A percentile compares a stretch with the other conserved stretches of the same genome.
Conservation (phyloP, 2,888 invertebrate species). For the Ligdia adustata region DNA sequence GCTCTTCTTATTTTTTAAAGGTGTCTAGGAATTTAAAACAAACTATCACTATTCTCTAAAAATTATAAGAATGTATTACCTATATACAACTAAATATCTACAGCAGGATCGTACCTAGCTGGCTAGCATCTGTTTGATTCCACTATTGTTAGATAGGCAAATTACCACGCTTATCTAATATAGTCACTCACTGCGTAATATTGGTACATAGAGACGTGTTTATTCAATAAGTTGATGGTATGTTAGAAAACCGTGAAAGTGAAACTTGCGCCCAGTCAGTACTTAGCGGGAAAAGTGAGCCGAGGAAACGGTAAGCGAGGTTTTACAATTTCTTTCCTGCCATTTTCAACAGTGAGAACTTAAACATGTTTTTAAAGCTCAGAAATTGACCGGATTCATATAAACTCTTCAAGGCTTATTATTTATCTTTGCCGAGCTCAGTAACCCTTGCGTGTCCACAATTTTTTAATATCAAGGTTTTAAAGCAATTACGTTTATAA, state of each 20-base stretch:
- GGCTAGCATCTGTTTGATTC: too few species aligned
- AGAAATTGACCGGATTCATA: not conserved
- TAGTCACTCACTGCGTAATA: not conserved
- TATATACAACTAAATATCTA: too few species aligned
- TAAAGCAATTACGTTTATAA: slow-evolving; percentile 1
- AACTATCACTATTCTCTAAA: too few species aligned
- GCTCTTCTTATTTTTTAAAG: too few species aligned
- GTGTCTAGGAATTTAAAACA: too few species aligned
- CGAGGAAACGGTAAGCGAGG: slow-evolving; percentile 49
- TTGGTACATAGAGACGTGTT: slow-evolving; percentile 8
- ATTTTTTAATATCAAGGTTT: slow-evolving; percentile 12
- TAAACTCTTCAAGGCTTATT: too few species aligned
- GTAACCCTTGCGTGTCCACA: not conserved
- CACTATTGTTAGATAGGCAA: not conserved
- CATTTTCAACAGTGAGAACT: slow-evolving; percentile 37
- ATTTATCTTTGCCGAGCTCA: too few species aligned
- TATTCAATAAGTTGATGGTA: slow-evolving; percentile 33
- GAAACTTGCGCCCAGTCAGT: slow-evolving; percentile 56
- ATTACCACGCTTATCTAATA: not conserved
- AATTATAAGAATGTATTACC: too few species aligned
- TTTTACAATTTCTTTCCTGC: slow-evolving; percentile 67
- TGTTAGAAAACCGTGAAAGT: slow-evolving; percentile 65
- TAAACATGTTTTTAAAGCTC: slow-evolving; percentile 5
- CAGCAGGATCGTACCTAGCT: too few species aligned
- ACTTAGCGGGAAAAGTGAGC: slow-evolving; percentile 67